Evolutionary conservation across 2,113 vertebrate species (phyloP), one percentile per base, ranked within the genome.

Genomic region (Otocyon megalotis): DNA sequence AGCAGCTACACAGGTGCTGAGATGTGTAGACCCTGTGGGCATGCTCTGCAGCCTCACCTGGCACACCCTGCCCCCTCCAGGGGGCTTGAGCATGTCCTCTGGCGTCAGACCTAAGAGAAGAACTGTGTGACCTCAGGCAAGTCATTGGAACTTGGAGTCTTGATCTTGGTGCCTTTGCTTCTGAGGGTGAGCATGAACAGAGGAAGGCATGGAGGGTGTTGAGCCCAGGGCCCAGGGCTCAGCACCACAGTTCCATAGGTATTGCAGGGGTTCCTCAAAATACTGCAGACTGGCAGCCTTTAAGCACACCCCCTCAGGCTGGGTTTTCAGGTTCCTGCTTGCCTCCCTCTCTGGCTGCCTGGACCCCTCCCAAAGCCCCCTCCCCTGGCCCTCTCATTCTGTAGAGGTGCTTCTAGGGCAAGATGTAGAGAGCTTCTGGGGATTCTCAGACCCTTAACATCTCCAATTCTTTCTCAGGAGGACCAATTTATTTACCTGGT

Each of bases 171-270:
- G 30, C 19, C 30, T 76, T 81, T 62, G 20, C 43, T 62, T 87
- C 86, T 90, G 35, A 37, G 89, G 5, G 17, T 0, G 24, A 62
- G 30, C 32, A 20, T 19, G 5, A 71, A 16, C 90, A 58, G 67
- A 80, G 32, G 60, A 74, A 35, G n/a, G 22, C 2, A 3, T 0
- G 5, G 69, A 32, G 37, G 54, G 74, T 9, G 1, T 54, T 13
- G 11, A 84, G 62, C 60, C 54, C 26, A 8, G 74, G n/a, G 26
- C 26, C 60, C 30, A 1, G 87, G 65, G 16, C 56, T 76, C 1
- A 0, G 53, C 4, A 0, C 19, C 48, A n/a, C 81, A 19, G 13
- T 35, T 30, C 53, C 0, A 0, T n/a, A 13, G 1, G 20, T 9
- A 0, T 69, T 48, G 37, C 37, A 32, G 32, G 63, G 3, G 53